phyloP scores from a whole-genome alignment of 2,113 vertebrate genomes.

The Brienomyrus brachyistius region DNA sequence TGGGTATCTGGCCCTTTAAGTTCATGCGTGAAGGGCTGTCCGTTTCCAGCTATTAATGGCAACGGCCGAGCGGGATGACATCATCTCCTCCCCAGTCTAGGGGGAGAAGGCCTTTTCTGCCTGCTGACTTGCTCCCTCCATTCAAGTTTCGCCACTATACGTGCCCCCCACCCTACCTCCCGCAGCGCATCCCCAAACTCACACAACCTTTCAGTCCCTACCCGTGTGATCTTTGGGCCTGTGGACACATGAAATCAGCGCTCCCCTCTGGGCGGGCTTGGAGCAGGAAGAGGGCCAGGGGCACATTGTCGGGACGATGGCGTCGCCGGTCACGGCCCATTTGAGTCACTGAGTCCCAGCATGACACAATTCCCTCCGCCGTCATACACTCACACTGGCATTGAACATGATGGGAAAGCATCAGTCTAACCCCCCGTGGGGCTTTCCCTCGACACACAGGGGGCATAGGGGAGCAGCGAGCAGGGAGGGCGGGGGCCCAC shows the following conservation, averaged over 20 bases:
- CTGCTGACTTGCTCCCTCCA: conserved; percentile 17
- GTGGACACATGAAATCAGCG: not conserved
- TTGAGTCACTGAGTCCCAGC: not conserved
- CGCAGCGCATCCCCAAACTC: not conserved
- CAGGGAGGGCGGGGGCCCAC: not conserved
- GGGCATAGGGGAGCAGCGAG: not conserved
- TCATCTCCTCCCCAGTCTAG: conserved; percentile 46
- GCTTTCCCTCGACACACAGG: not conserved
- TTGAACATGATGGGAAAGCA: not conserved
- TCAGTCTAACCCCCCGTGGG: not conserved
- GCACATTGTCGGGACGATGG: not conserved
- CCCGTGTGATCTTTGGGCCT: not conserved
- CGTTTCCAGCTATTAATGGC: conserved; percentile 65
- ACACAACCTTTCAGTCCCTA: not conserved
- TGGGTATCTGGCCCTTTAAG: conserved; percentile 54
- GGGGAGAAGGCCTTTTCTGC: conserved; percentile 25
- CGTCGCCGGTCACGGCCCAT: not conserved
- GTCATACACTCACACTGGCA: not conserved
- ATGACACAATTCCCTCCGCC: not conserved
- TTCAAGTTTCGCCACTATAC: conserved; percentile 17
- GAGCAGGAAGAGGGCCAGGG: not conserved
- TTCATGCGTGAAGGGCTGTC: conserved; percentile 45
- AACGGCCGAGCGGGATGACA: conserved; percentile 59
- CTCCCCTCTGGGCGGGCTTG: not conserved
- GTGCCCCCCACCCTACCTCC: not conserved